These are phyloP conservation scores for Athalia circularis DNA, from an alignment of 2,888 invertebrate genomes.

Conservation along the genomic window DNA sequence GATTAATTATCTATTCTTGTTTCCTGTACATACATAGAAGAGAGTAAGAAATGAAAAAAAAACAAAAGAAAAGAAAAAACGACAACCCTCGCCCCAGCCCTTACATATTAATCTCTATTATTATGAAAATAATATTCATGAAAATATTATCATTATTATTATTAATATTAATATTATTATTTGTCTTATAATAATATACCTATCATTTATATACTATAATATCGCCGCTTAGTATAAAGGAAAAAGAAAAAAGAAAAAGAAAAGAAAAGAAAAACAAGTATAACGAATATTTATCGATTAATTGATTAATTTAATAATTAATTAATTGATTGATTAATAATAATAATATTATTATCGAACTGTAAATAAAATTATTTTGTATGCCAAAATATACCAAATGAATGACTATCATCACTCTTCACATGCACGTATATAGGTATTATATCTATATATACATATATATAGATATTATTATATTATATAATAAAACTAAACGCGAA, in stretches of 20 bases:
- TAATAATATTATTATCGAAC: constrained; percentile 66
- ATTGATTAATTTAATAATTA: constrained; percentile 17
- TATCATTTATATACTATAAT: constrained; percentile 58
- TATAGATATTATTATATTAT: neutral
- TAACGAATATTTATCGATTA: constrained; percentile 5
- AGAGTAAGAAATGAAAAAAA: neutral
- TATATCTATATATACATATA: constrained; percentile 5
- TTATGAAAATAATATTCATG: neutral
- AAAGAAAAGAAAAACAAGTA: neutral
- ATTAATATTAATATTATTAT: constrained; percentile 21
- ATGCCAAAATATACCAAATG: constrained; percentile 73
- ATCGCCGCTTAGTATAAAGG: constrained; percentile 61
- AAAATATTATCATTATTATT: neutral
- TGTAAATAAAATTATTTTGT: constrained; percentile 73
- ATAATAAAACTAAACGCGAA: neutral
- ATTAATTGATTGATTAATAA: constrained; percentile 52
- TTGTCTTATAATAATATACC: constrained; percentile 49
- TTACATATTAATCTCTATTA: neutral
- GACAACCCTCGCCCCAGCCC: neutral
- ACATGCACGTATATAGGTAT: constrained; percentile 10
- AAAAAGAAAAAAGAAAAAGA: neutral
- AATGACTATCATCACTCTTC: constrained; percentile 48
- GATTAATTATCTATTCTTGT: constrained; percentile 14
- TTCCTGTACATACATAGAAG: constrained; percentile 27
- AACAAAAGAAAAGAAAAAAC: neutral